A percentile compares a stretch with the other conserved stretches of the same genome.
phyloP scores from a whole-genome alignment of 2,888 invertebrate species.

The Neoaliturus tenellus region DNA sequence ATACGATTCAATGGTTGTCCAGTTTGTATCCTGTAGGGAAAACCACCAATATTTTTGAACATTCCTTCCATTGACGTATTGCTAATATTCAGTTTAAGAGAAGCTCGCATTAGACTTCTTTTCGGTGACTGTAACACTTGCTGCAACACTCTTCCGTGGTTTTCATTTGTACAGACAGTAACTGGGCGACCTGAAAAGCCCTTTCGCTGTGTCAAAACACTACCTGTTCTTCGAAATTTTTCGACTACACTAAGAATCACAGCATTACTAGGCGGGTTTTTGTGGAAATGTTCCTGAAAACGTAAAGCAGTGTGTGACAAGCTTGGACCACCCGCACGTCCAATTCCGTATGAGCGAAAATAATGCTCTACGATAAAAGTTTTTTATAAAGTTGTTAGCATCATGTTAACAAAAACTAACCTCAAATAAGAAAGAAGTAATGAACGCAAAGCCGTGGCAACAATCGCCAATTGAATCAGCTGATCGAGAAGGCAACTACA shows the following conservation, averaged over 20 bases:
- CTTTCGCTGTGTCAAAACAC: slow-evolving; percentile 24
- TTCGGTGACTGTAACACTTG: slow-evolving; percentile 24
- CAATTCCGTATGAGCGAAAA: slow-evolving; percentile 26
- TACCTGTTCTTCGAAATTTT: background rate
- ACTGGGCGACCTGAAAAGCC: slow-evolving; percentile 18
- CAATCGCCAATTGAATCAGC: background rate
- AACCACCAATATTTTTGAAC: slow-evolving; percentile 28
- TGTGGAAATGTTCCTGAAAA: slow-evolving; percentile 9
- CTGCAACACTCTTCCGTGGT: slow-evolving; percentile 43
- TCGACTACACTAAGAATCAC: slow-evolving; percentile 1
- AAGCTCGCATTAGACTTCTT: background rate
- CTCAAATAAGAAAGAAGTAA: background rate
- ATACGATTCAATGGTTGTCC: slow-evolving; percentile 26
- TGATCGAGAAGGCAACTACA: background rate
- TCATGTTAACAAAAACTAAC: slow-evolving; percentile 18
- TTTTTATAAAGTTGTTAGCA: slow-evolving; percentile 29
- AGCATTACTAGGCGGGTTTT: background rate
- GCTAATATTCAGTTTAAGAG: background rate
- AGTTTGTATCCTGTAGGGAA: slow-evolving; percentile 41
- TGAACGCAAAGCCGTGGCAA: background rate
- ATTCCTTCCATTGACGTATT: background rate
- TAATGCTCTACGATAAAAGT: slow-evolving; percentile 22
- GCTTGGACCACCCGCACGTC: background rate
- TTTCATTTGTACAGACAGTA: slow-evolving; percentile 42
- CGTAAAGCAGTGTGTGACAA: slow-evolving; percentile 31